phyloP scores from a whole-genome alignment of 2,113 vertebrate genomes.

The Sprattus sprattus region DNA sequence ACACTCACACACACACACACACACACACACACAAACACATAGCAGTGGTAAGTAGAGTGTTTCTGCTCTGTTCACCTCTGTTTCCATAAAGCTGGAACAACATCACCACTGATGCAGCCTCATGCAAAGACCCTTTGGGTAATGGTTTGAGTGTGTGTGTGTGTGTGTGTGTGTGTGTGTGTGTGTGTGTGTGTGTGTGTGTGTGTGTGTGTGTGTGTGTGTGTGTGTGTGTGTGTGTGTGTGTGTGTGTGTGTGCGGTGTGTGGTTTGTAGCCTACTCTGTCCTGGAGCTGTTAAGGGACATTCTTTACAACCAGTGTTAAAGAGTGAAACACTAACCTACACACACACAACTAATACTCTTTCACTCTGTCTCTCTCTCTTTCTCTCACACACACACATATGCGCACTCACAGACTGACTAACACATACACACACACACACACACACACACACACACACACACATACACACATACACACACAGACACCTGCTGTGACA shows the following conservation, averaged over 20 bases:
- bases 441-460: constrained; percentile 5
- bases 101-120: too few relatives aligned
- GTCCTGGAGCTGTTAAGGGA: neutral
- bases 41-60: neutral
- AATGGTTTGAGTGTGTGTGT: neutral
- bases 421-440: constrained; percentile 32
- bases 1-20: neutral
- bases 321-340: neutral
- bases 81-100: neutral
- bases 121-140: too few relatives aligned
- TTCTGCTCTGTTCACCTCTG: too few relatives aligned
- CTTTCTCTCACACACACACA: constrained; percentile 15
- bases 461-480: neutral
- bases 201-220: constrained; percentile 20
- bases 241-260: constrained; percentile 4
- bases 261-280: neutral
- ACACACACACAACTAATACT: constrained; percentile 20
- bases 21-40: neutral
- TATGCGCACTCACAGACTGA: constrained; percentile 26
- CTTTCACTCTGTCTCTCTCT: constrained; percentile 36
- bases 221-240: constrained; percentile 16
- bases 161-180: neutral
- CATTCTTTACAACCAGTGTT: neutral
- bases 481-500: constrained; percentile 30
- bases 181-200: neutral